Percentiles rank a stretch among this genome's conserved stretches.
Conservation (phyloP, 92 coral and sea anemone species). For the Galaxea fascicularis region DNA sequence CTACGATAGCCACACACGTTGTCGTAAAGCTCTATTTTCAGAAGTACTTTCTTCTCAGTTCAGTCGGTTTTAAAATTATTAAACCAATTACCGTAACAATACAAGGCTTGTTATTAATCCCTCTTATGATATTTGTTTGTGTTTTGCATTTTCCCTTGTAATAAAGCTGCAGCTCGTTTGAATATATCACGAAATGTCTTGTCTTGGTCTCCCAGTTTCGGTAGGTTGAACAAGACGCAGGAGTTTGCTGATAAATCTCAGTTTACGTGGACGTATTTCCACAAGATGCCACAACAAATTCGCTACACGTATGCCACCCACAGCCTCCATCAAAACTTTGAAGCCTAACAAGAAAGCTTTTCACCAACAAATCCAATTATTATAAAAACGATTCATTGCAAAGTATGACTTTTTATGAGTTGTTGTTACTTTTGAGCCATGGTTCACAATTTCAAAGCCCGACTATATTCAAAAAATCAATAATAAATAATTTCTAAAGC, state of each 20-base stretch:
- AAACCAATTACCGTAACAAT: background rate
- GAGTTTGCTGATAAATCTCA: background rate
- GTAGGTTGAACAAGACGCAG: background rate
- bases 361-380: background rate
- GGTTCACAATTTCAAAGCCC: no score
- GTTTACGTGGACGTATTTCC: background rate
- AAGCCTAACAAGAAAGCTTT: background rate
- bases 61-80: background rate
- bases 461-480: no score
- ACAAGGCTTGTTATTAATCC: background rate
- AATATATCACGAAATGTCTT: background rate
- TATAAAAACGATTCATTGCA: background rate
- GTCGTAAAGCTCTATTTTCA: background rate
- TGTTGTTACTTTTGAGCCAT: background rate
- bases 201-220: background rate
- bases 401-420: background rate
- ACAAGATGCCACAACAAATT: background rate
- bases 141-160: background rate
- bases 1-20: slow-evolving; percentile 10
- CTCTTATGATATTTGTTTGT: background rate
- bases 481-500: no score
- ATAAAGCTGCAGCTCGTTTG: background rate
- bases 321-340: background rate
- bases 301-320: no score
- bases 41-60: background rate